Conservation (phyloP, 1,140 invertebrate genomes). For the Phymastichus coffea region DNA sequence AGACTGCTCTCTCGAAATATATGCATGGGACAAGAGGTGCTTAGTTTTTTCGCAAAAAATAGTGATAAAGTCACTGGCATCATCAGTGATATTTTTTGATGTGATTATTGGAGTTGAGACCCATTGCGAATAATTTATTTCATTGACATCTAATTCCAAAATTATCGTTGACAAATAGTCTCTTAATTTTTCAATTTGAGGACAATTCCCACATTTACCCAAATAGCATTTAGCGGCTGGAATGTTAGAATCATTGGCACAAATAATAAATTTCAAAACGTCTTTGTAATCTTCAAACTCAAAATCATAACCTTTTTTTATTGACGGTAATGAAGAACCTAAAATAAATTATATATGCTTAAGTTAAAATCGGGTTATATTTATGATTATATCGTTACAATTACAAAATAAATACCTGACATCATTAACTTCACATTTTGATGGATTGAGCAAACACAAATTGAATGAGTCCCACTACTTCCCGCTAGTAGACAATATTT, state of each 20-base stretch:
- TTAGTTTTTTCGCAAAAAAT: too few species aligned
- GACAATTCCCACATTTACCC: background rate
- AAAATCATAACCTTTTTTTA: background rate
- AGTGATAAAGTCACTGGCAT: too few species aligned
- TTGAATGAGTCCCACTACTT: background rate
- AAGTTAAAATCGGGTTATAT: too few species aligned
- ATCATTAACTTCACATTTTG: background rate
- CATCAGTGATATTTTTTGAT: too few species aligned
- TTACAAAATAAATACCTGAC: background rate
- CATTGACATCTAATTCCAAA: too few species aligned
- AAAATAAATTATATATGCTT: background rate
- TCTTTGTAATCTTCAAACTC: background rate
- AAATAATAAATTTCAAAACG: background rate
- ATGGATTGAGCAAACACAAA: background rate
- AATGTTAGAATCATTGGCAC: background rate
- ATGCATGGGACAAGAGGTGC: too few species aligned
- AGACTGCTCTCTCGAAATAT: constrained; percentile 25
- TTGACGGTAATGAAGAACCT: background rate
- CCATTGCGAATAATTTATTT: too few species aligned
- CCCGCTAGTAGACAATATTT: background rate
- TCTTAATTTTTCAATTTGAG: background rate
- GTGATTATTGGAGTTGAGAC: too few species aligned
- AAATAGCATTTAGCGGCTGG: background rate
- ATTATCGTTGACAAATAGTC: background rate
- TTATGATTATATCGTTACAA: background rate